Evolutionary conservation across 2,113 vertebrate species (phyloP), one percentile per base, ranked within the genome.

Genomic region (Chaetodon trifascialis): DNA sequence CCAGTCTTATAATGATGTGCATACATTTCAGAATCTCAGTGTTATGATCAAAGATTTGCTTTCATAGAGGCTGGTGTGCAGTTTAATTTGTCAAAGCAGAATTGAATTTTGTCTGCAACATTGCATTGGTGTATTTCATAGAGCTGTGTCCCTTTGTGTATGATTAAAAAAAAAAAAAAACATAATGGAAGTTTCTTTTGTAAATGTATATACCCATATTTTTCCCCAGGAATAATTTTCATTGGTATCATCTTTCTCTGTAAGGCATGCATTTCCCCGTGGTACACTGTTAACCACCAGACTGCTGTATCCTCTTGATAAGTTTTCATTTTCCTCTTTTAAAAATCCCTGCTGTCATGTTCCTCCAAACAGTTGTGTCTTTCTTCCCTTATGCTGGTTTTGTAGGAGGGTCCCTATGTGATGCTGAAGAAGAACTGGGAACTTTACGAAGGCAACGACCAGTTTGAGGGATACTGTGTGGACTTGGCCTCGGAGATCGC

Each of bases 391-490:
- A 40, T 93, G 80, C 87, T 84, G 69, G 54, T 92, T 85, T 96
- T 97, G 94, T 96, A 99, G 98, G 98, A 99, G 95, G 97, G 98
- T 81, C 98, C 98, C 66, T 99, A 99, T 83, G 98, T 99, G 94
- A 99, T 99, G 98, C 96, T 97, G 94, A 99, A 99, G 96, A 99
- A 99, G 96, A 99, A 99, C 95, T 97, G 97, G 91, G 98, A 99
- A 95, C 94, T 97, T 82, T 97, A 97, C 89, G 97, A 99, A 94
- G 98, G 98, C 90, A 99, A 99, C 92, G 97, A 99, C 91, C 97
- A 98, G 91, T 99, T 92, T 73, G 98, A 99, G 94, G 98, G 98
- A 85, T 99, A 99, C 95, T 99, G 98, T 89, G 97, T 99, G 95
- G 98, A 99, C 95, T 94, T 99, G 95, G 98, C 97, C 38, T 98